Base-by-base conservation (phyloP, 2,797 vertebrate species). In the Muraenolepis orangiensis region DNA sequence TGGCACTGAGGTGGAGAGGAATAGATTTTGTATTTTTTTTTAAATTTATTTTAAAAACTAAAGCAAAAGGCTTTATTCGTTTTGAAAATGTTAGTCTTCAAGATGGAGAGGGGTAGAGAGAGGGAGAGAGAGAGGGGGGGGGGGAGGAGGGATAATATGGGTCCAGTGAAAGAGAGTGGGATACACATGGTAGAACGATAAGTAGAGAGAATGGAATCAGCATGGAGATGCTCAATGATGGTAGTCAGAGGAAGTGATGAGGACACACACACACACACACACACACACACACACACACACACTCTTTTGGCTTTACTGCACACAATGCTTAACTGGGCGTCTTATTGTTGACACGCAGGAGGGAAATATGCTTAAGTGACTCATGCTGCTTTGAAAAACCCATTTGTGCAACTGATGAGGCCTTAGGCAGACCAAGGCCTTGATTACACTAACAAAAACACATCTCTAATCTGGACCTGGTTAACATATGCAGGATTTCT, bases 311-410 rank as follows among this genome's bases (percentile, higher is more conserved):
- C 75, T 77, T 74, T 68, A 66, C 61, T 77, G 46, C 75, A 51
- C 69, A 81, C 78, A 76, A 78, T 72, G 69, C 77, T 11, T 80
- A 64, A 79, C 72, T 70, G 51, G 18, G 57, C 77, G 71, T 70
- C 32, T 75, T 0, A 13, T 16, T 70, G 32, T 34, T 78, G 79
- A 85, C 67, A 85, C 74, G 81, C 72, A 78, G 76, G 70, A 70
- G 70, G 38, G 51, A 74, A 80, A 70, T 64, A 70, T 75, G 61
- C 14, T 66, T 28, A 66, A 29, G 26, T 66, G 28, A 66, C 51
- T 57, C 31, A 40, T 70, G 36, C 36, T 38, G 20, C 69, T 70
- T 13, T 38, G 20, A 6, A 13, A 40, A 32, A 70, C 32, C 38
- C 69, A 26, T 40, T 14, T 40, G n/a, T 70, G 4, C 31, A 13